Evolutionary conservation across 2,113 vertebrate genomes (phyloP).

Genomic region (Salvator merianae): DNA sequence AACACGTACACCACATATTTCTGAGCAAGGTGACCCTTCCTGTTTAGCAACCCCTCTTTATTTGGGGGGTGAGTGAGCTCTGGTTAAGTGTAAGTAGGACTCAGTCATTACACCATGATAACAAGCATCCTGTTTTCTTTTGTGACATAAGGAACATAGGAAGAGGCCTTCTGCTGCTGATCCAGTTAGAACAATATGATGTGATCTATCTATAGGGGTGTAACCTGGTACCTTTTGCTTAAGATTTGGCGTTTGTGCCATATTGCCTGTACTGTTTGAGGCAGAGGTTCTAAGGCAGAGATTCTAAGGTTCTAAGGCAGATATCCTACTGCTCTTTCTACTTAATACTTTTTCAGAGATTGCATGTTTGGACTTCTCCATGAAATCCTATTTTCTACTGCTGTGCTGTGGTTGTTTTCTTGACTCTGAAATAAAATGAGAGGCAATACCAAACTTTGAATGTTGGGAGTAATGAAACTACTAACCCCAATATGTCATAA

Average conservation of each 20-base stretch:
- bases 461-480: background rate
- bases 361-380: background rate
- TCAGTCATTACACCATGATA: background rate
- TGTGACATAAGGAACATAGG: background rate
- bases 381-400: background rate
- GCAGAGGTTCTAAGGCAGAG: background rate
- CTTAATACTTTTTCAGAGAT: background rate
- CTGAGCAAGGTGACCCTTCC: background rate
- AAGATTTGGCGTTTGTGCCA: background rate
- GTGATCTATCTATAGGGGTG: background rate
- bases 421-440: background rate
- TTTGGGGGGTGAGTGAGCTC: background rate
- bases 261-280: background rate
- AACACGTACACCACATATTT: background rate
- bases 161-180: background rate
- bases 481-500: slow-evolving; percentile 8
- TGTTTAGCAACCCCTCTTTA: background rate
- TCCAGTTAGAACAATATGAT: background rate
- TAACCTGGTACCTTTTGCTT: background rate
- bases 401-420: no score
- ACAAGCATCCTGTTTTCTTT: no score
- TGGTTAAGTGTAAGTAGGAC: background rate
- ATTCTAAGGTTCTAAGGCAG: background rate
- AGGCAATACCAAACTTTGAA: background rate
- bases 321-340: no score